These are phyloP conservation scores for Sepioteuthis lessoniana DNA, from an alignment of 2,888 invertebrate genomes.

Conservation along the genomic window DNA sequence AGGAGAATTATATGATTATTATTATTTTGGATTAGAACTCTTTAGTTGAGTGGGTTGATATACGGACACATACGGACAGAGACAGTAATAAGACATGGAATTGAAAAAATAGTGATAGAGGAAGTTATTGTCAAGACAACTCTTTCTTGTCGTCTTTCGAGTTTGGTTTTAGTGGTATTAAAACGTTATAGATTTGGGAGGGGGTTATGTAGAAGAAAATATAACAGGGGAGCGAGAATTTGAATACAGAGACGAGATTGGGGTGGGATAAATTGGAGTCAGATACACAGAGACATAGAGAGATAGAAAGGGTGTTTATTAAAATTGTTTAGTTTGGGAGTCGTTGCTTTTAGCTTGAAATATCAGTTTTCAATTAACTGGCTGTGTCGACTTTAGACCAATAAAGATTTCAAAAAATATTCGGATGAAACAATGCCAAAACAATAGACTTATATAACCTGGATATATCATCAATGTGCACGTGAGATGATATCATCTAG, in stretches of 20 bases:
- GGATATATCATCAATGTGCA: too few relatives aligned
- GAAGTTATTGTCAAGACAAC: background rate
- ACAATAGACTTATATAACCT: too few relatives aligned
- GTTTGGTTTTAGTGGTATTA: background rate
- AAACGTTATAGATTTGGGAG: background rate
- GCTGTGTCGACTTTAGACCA: background rate
- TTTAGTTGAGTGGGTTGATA: background rate
- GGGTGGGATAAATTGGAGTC: background rate
- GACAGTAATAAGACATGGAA: background rate
- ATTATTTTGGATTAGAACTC: background rate
- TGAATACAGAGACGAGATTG: background rate
- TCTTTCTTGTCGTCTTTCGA: background rate
- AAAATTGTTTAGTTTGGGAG: slow-evolving; percentile 13
- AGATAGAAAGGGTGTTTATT: background rate
- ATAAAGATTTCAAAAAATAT: background rate
- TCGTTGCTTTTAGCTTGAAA: background rate
- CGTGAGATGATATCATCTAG: too few relatives aligned
- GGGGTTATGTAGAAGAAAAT: background rate
- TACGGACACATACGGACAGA: background rate
- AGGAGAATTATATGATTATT: background rate
- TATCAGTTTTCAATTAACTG: background rate
- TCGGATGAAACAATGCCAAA: background rate
- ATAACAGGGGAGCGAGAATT: background rate
- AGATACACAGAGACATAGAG: background rate
- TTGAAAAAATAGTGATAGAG: background rate